Conservation (phyloP, 2,113 vertebrate species). For the Dipodomys stephensi region DNA sequence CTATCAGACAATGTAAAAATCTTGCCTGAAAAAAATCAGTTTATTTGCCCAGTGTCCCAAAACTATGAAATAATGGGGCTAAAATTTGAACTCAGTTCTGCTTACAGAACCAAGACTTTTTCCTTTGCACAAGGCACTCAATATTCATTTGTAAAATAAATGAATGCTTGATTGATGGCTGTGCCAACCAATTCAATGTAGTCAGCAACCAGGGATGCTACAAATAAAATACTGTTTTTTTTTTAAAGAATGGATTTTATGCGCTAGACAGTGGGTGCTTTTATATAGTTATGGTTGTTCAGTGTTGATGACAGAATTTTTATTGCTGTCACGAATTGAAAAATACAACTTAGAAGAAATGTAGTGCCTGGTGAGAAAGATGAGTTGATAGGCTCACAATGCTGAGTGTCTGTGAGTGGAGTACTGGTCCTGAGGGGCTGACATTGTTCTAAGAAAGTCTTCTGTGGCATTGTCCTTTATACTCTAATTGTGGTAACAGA, state of each 20-base stretch:
- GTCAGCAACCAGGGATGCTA: conserved; percentile 39
- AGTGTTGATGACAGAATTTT: conserved; percentile 49
- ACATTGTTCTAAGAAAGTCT: conserved; percentile 16
- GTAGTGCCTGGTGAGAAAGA: conserved; percentile 17
- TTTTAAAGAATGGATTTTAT: conserved; percentile 65
- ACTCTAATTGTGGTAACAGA: neutral
- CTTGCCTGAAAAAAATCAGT: neutral
- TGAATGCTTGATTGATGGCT: conserved; percentile 54
- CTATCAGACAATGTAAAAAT: neutral
- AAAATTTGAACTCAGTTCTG: conserved; percentile 46
- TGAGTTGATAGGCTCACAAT: conserved; percentile 21
- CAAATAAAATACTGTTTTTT: conserved; percentile 46
- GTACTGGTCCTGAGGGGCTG: neutral
- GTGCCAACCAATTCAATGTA: conserved; percentile 34
- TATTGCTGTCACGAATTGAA: conserved; percentile 44
- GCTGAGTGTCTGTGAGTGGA: conserved; percentile 26
- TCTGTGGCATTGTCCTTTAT: neutral
- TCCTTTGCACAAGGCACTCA: neutral
- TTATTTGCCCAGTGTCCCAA: neutral
- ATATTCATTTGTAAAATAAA: conserved; percentile 65
- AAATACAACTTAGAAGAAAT: conserved; percentile 45
- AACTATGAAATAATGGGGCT: conserved; percentile 16
- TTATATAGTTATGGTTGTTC: conserved; percentile 54
- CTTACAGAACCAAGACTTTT: neutral
- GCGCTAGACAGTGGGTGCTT: neutral